Conservation (phyloP, 2,797 vertebrate genomes). For the Sciaenops ocellatus region DNA sequence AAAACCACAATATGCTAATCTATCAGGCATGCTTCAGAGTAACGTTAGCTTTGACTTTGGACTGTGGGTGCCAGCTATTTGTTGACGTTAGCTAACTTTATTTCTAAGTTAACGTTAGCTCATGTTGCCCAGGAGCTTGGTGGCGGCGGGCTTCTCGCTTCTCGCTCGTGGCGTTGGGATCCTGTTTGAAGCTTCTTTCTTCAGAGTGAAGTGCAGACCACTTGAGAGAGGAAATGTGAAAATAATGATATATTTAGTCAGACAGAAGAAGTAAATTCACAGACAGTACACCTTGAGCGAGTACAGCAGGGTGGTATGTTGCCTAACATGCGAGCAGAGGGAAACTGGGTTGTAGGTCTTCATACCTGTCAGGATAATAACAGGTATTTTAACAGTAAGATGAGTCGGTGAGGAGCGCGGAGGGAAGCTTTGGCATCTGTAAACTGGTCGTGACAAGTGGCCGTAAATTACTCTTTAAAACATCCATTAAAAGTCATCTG, state of each 20-base stretch:
- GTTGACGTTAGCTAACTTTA: no score
- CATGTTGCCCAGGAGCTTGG: no score
- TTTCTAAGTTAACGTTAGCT: no score
- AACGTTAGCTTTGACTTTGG: no score
- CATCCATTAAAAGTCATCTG: constrained; percentile 71
- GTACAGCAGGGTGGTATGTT: constrained; percentile 53
- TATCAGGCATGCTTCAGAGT: no score
- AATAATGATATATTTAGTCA: constrained; percentile 72
- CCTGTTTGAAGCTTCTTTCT: not conserved
- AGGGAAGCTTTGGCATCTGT: constrained; percentile 52
- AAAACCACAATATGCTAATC: no score
- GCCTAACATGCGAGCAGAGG: constrained; percentile 39
- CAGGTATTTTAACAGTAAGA: constrained; percentile 66
- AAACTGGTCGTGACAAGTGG: constrained; percentile 73
- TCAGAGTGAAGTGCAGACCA: constrained; percentile 4
- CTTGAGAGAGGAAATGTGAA: constrained; percentile 63
- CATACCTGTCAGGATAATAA: constrained; percentile 76
- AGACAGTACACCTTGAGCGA: constrained; percentile 40
- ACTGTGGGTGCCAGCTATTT: no score
- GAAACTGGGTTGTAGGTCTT: constrained; percentile 61
- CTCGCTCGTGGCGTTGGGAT: no score
- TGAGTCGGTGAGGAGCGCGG: constrained; percentile 56
- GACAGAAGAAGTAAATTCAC: constrained; percentile 50
- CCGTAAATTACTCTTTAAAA: constrained; percentile 61
- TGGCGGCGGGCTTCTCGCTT: no score